phyloP scores from a whole-genome alignment of 2,888 invertebrate genomes.

The Thumatha senex region DNA sequence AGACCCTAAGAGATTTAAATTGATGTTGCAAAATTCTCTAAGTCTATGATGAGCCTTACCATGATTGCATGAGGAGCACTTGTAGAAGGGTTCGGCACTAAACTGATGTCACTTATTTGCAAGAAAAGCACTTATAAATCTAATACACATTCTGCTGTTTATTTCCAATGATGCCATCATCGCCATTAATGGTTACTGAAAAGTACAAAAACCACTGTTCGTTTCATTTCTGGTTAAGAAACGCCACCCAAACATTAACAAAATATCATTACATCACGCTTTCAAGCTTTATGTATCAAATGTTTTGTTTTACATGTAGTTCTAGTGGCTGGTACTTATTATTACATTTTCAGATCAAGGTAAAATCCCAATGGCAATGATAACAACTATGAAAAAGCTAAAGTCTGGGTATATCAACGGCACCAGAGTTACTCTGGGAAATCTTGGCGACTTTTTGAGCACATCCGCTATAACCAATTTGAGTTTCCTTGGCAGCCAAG shows the following conservation, averaged over 20 bases:
- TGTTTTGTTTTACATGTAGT: not conserved
- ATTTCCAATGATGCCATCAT: too few relatives aligned
- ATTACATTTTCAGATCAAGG: slow-evolving; percentile 89
- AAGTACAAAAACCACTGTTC: not conserved
- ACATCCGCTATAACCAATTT: slow-evolving; percentile 99
- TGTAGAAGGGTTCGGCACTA: too few relatives aligned
- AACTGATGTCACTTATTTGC: too few relatives aligned
- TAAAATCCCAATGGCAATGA: slow-evolving; percentile 95
- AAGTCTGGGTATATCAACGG: slow-evolving; percentile 99
- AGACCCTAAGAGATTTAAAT: too few relatives aligned
- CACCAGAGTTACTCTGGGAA: slow-evolving; percentile 98
- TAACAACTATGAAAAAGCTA: slow-evolving; percentile 98
- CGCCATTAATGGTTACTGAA: too few relatives aligned
- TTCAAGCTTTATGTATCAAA: slow-evolving; percentile 1
- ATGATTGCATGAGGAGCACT: too few relatives aligned
- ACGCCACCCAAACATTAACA: not conserved
- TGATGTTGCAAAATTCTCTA: too few relatives aligned
- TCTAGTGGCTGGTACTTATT: not conserved
- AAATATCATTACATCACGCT: slow-evolving; percentile 5
- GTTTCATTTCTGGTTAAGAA: not conserved
- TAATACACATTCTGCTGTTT: too few relatives aligned
- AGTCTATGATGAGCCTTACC: too few relatives aligned
- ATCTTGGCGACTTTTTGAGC: slow-evolving; percentile 96
- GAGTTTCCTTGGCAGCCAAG: slow-evolving; percentile 96
- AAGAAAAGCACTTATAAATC: too few relatives aligned